Base-by-base conservation (phyloP, 2,113 vertebrate species). In the Orthonyx spaldingii region DNA sequence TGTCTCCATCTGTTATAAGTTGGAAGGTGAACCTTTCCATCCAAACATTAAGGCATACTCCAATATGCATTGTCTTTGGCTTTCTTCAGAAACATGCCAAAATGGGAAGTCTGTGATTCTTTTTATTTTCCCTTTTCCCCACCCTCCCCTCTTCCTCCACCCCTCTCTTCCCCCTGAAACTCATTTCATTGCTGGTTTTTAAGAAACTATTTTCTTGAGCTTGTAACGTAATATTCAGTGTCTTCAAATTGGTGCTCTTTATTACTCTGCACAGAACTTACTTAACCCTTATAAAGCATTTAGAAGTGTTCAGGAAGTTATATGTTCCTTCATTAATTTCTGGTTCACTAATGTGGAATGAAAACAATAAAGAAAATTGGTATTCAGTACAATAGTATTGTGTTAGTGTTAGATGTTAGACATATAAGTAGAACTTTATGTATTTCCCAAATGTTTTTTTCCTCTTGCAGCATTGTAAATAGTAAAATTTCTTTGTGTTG, bases 21-120 rank as follows among this genome's bases (percentile, higher is more conserved):
- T 94, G 87, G 87, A 84, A 87, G 91, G 75, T 90, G 82, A 91
- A 59, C 66, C 44, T 90, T 87, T 83, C 66, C 59, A 39, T 80
- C 66, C 72, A 87, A 24, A 91, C 57, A 47, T 77, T 57, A 61
- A 80, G 59, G 42, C 55, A 3, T 71, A 32, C 42, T 91, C 65
- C 61, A 47, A 3, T 11, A 33, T 49, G 70, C 61, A 32, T 79
- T 79, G 35, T 96, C 71, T 85, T 89, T 71, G 59, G 71, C 68
- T 87, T 82, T 65, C 47, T 82, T 89, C 91, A 76, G 60, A 79
- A 87, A 47, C 27, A 20, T 26, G 59, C 57, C 64, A 80, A 79
- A 92, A 87, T 79, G 42, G 13, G 21, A 90, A 72, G 60, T 78
- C 71, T 93, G 68, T 3, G n/a, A 60, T n/a, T n/a, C n/a, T n/a